A percentile compares a stretch with the other conserved stretches of the same genome.
Evolutionary conservation across 2,113 vertebrate species (phyloP).

Genomic region (Xenopus borealis): DNA sequence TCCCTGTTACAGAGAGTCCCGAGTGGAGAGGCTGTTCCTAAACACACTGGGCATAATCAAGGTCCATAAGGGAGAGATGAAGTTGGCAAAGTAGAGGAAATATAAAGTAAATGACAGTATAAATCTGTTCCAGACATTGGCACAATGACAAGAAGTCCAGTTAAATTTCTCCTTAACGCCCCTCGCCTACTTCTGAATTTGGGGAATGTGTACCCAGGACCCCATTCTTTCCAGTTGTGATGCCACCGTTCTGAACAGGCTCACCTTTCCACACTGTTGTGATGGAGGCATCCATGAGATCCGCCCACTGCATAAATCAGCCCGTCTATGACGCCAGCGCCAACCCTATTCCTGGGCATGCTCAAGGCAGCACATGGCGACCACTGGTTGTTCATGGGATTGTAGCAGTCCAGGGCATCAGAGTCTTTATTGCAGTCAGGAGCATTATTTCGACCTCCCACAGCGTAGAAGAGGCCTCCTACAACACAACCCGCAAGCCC

Average conservation of each 20-base stretch:
- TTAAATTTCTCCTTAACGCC: too few relatives aligned
- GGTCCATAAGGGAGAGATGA: too few relatives aligned
- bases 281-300: conserved; percentile 87
- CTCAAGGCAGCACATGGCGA: conserved; percentile 86
- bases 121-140: too few relatives aligned
- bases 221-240: too few relatives aligned
- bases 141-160: too few relatives aligned
- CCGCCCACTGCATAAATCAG: conserved; percentile 89
- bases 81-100: too few relatives aligned
- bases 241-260: not conserved
- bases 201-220: too few relatives aligned
- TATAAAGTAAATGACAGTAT: too few relatives aligned
- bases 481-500: conserved; percentile 87
- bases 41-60: too few relatives aligned
- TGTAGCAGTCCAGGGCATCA: conserved; percentile 84
- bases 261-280: conserved; percentile 86
- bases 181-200: too few relatives aligned
- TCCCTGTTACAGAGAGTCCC: too few relatives aligned
- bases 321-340: conserved; percentile 87
- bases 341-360: conserved; percentile 86
- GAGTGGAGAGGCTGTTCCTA: too few relatives aligned
- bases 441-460: conserved; percentile 86
- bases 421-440: conserved; percentile 91
- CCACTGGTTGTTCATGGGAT: conserved; percentile 93
- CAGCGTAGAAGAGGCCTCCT: conserved; percentile 85